phyloP scores from a whole-genome alignment of 2,888 invertebrate genomes.

The Drosophila limbata region DNA sequence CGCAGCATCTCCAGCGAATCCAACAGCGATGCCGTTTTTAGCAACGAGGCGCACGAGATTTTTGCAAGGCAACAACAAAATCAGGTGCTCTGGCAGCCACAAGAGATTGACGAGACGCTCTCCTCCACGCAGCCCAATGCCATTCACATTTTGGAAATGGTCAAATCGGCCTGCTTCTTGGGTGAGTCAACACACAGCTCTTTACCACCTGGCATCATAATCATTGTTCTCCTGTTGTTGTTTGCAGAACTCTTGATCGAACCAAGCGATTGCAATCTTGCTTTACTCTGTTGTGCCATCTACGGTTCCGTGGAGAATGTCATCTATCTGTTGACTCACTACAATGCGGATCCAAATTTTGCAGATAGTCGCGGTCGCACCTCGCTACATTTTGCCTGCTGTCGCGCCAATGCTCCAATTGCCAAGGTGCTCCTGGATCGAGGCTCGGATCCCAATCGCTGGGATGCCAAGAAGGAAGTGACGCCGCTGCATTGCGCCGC shows the following conservation, averaged over 20 bases:
- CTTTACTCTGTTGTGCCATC: slow-evolving; percentile 82
- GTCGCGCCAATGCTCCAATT: slow-evolving; percentile 90
- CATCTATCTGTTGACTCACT: slow-evolving; percentile 76
- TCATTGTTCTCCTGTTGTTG: not conserved
- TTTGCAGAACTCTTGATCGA: slow-evolving; percentile 76
- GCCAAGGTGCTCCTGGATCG: slow-evolving; percentile 89
- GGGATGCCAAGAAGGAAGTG: slow-evolving; percentile 90
- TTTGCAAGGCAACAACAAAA: slow-evolving; percentile 81
- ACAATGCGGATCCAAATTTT: slow-evolving; percentile 87
- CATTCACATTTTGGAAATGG: slow-evolving; percentile 74
- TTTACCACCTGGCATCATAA: not conserved
- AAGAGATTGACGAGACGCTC: slow-evolving; percentile 83
- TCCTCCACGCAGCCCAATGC: slow-evolving; percentile 70
- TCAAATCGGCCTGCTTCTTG: slow-evolving; percentile 77
- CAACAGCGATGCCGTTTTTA: slow-evolving; percentile 82
- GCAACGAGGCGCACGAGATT: slow-evolving; percentile 83
- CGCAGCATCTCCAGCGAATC: slow-evolving; percentile 84
- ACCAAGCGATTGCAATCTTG: slow-evolving; percentile 82
- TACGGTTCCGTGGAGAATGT: slow-evolving; percentile 81
- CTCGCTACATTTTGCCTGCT: slow-evolving; percentile 92
- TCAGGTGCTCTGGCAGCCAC: slow-evolving; percentile 82
- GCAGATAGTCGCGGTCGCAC: slow-evolving; percentile 90
- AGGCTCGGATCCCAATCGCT: slow-evolving; percentile 90
- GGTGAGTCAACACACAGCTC: slow-evolving; percentile 57
- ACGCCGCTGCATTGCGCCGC: slow-evolving; percentile 93